Percentiles rank a stretch among this genome's conserved stretches.
phyloP scores from a whole-genome alignment of 2,888 invertebrate species.

The Lydus trimaculatus region DNA sequence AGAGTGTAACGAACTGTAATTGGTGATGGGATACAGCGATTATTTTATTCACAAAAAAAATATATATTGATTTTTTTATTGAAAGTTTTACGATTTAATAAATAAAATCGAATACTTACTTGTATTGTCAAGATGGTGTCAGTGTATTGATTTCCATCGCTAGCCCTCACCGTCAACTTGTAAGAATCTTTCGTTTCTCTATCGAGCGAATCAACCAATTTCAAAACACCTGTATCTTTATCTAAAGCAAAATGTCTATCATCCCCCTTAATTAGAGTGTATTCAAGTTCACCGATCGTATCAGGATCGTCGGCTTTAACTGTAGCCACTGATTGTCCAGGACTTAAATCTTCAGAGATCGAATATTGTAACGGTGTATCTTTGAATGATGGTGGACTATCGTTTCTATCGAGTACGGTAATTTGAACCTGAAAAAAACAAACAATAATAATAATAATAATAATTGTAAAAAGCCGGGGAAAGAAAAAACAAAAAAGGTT shows the following conservation, averaged over 20 bases:
- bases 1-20: slow-evolving; percentile 54
- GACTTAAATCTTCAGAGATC: slow-evolving; percentile 86
- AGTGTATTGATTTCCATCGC: slow-evolving; percentile 87
- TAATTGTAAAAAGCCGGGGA: background rate
- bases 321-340: slow-evolving; percentile 79
- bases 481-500: background rate
- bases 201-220: slow-evolving; percentile 81
- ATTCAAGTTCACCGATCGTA: slow-evolving; percentile 78
- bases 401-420: slow-evolving; percentile 88
- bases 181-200: slow-evolving; percentile 83
- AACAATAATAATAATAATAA: background rate
- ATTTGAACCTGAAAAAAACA: slow-evolving; percentile 78
- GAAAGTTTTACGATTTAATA: too few relatives aligned
- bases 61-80: slow-evolving; percentile 9
- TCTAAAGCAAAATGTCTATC: slow-evolving; percentile 77
- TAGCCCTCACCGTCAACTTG: slow-evolving; percentile 80
- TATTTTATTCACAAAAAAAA: slow-evolving; percentile 39
- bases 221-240: slow-evolving; percentile 73
- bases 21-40: slow-evolving; percentile 52
- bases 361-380: slow-evolving; percentile 75
- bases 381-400: slow-evolving; percentile 90
- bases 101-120: slow-evolving; percentile 70
- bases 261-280: slow-evolving; percentile 73
- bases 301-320: slow-evolving; percentile 87
- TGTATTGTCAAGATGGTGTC: slow-evolving; percentile 79